Base-by-base conservation (phyloP, 2,113 vertebrate genomes). In the Leptodactylus fuscus region DNA sequence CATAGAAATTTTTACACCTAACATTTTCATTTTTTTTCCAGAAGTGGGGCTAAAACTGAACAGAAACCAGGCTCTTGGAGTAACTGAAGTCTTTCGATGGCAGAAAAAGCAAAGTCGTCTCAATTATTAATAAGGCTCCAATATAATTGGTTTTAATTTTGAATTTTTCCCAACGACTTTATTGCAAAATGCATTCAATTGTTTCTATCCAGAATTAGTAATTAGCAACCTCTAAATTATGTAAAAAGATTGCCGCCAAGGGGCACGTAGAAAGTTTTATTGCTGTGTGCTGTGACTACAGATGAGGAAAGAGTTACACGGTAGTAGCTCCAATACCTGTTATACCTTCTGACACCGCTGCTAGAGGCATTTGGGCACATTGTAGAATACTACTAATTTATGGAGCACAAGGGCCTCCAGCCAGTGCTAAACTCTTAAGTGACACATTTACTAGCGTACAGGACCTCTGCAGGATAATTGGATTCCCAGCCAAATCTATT, bases 391-490 rank as follows among this genome's bases (percentile, higher is more conserved):
- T 36, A 24, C 51, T 82, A 32, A 82, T 71, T 70, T 77, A 65
- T 84, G 55, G 74, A 77, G 27, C 73, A 22, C 36, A 65, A 41
- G 29, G 5, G 71, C 53, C 41, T 36, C 22, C 5, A 83, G 70
- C 82, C n/a, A 83, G 41, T 83, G 70, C 70, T 75, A 60, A 75
- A 83, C 69, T 70, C 24, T 11, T 82, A 73, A 55, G 36, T 53
- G 60, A 82, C 65, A 82, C 44, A 83, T 83, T 83, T 74, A 46
- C 70, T 44, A 74, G 69, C 20, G 22, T 74, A 44, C 48, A 34
- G 38, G 49, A 55, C 36, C 62, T 67, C 62, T 34, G 62, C 32
- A 74, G 49, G 38, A 44, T 74, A 75, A 83, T 60, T 44, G n/a
- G 36, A 74, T 55, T 27, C 32, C 38, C 15, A 58, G 34, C 51